A percentile compares a stretch with the other conserved stretches of the same genome.
Conservation (phyloP, 2,888 invertebrate species). For the Scaptomyza flava region DNA sequence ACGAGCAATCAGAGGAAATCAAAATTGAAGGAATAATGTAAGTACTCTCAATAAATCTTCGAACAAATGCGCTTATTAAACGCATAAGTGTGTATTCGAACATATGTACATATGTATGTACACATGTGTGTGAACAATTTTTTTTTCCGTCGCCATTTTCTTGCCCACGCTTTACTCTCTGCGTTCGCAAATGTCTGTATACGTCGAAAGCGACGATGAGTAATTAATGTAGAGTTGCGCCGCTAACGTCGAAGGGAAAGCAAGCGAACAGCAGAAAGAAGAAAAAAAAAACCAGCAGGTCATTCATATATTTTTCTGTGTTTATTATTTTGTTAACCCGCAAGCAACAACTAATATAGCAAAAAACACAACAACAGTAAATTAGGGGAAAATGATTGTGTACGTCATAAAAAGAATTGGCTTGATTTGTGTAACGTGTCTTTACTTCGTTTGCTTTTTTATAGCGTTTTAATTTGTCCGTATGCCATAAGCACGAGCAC, state of each 20-base stretch:
- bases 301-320: slow-evolving; percentile 11
- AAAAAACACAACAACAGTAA: slow-evolving; percentile 41
- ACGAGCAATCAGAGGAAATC: slow-evolving; percentile 71
- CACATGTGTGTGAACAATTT: slow-evolving; percentile 5
- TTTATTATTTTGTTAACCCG: slow-evolving; percentile 19
- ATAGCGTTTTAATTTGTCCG: slow-evolving; percentile 80
- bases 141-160: slow-evolving; percentile 77
- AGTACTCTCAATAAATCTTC: slow-evolving; percentile 56
- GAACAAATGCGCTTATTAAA: slow-evolving; percentile 15
- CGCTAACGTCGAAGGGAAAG: slow-evolving; percentile 31
- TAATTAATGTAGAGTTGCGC: slow-evolving; percentile 65
- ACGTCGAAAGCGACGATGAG: slow-evolving; percentile 64
- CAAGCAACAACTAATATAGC: slow-evolving; percentile 42
- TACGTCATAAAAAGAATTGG: slow-evolving; percentile 76
- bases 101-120: no score
- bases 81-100: neutral
- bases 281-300: slow-evolving; percentile 11
- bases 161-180: slow-evolving; percentile 50
- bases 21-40: slow-evolving; percentile 81
- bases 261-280: slow-evolving; percentile 21
- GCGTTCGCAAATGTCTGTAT: slow-evolving; percentile 61
- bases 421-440: slow-evolving; percentile 80
- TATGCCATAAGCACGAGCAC: slow-evolving; percentile 67
- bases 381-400: slow-evolving; percentile 39
- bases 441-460: slow-evolving; percentile 76